Percentiles rank a stretch among this genome's conserved stretches.
Evolutionary conservation across 2,888 invertebrate species (phyloP).

Genomic region (Sceliomorpha sp.): DNA sequence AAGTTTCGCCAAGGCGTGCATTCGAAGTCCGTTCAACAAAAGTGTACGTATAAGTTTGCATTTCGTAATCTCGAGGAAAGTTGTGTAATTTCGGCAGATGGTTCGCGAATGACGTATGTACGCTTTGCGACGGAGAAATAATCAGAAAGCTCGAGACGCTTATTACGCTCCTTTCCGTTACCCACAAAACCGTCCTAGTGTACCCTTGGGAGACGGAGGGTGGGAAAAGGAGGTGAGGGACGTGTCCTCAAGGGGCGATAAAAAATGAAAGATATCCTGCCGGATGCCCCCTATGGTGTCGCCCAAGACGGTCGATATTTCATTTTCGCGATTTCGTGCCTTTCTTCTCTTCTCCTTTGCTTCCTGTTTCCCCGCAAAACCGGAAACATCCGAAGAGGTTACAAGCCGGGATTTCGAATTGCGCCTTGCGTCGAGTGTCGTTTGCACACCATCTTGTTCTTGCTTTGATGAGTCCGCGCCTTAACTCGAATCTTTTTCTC

Average conservation of each 20-base stretch:
- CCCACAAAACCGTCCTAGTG: conserved; percentile 15
- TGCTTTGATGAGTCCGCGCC: conserved; percentile 25
- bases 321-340: conserved; percentile 31
- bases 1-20: too few species aligned
- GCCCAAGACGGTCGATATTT: conserved; percentile 35
- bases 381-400: conserved; percentile 30
- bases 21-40: too few species aligned
- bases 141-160: conserved; percentile 20
- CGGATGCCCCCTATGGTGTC: conserved; percentile 26
- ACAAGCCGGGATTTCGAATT: conserved; percentile 33
- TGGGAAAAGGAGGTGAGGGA: too few species aligned
- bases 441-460: conserved; percentile 23
- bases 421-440: conserved; percentile 20
- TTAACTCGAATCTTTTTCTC: conserved; percentile 11
- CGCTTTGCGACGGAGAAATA: conserved; percentile 12
- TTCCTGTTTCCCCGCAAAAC: conserved; percentile 35
- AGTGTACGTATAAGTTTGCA: too few species aligned
- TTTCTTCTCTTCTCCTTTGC: conserved; percentile 25
- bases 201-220: conserved; percentile 11
- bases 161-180: conserved; percentile 19
- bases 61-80: too few species aligned
- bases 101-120: conserved; percentile 6
- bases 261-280: conserved; percentile 32
- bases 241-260: conserved; percentile 14
- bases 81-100: conserved; percentile 9